phyloP scores from a whole-genome alignment of 2,888 invertebrate species.

The Agonopterix alstromeriana region DNA sequence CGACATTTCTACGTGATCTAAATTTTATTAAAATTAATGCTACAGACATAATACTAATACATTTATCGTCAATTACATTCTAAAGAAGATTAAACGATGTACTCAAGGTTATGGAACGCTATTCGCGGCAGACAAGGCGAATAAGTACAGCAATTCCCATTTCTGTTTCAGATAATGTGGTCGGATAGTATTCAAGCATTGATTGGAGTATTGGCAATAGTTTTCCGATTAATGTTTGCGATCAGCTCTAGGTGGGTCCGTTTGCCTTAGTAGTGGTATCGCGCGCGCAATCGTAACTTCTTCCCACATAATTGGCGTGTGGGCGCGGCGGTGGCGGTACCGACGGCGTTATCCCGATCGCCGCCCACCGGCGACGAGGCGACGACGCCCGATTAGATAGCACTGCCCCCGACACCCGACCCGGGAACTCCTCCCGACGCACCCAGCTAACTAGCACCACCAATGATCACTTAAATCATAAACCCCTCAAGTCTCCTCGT shows the following conservation, averaged over 20 bases:
- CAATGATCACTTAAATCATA: constrained; percentile 27
- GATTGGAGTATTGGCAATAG: constrained; percentile 53
- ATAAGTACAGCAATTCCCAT: constrained; percentile 3
- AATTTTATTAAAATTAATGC: too few species aligned
- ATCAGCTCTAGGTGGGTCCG: constrained; percentile 48
- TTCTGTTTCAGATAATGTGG: constrained; percentile 6
- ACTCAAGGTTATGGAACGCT: too few species aligned
- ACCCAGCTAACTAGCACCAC: constrained; percentile 21
- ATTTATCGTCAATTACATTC: too few species aligned
- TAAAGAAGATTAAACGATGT: too few species aligned
- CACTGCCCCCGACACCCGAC: constrained; percentile 53
- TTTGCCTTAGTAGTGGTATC: constrained; percentile 61
- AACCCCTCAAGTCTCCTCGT: constrained; percentile 17
- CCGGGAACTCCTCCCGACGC: constrained; percentile 41
- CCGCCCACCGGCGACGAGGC: constrained; percentile 68
- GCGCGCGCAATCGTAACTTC: constrained; percentile 64
- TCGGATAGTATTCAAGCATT: constrained; percentile 27
- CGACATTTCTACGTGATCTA: too few species aligned
- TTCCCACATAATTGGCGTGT: constrained; percentile 75
- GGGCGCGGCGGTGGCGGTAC: constrained; percentile 61
- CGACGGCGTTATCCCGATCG: constrained; percentile 64
- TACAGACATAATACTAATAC: too few species aligned
- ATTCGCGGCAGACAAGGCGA: too few species aligned
- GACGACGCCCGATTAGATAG: constrained; percentile 64
- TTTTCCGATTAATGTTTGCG: constrained; percentile 57